phyloP scores from a whole-genome alignment of 2,888 invertebrate genomes.

The Julus scanicus region DNA sequence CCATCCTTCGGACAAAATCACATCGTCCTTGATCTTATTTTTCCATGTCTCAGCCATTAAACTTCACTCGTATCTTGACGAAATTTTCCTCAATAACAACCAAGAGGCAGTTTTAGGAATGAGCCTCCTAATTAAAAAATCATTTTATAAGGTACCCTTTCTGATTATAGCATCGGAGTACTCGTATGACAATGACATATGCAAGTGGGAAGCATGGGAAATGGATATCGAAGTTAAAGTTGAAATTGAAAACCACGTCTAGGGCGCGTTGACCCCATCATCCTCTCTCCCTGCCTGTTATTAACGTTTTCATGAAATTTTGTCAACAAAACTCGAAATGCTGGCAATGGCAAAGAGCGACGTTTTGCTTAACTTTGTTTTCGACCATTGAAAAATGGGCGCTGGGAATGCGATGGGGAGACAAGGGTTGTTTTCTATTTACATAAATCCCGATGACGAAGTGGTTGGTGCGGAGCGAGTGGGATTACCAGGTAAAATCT shows the following conservation, averaged over 20 bases:
- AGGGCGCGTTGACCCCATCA: neutral
- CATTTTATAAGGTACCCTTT: neutral
- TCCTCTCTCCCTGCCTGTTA: neutral
- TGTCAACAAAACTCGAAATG: neutral
- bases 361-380: neutral
- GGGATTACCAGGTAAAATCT: slow-evolving; percentile 51
- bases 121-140: neutral
- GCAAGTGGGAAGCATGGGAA: neutral
- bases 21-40: slow-evolving; percentile 17
- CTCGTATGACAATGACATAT: neutral
- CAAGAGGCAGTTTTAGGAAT: neutral
- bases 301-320: neutral
- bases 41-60: neutral
- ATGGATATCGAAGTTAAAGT: neutral
- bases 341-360: neutral
- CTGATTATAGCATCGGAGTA: neutral
- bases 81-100: too few species aligned
- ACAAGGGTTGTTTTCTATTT: slow-evolving; percentile 32
- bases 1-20: neutral
- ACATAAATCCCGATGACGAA: slow-evolving; percentile 47
- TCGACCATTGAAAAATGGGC: neutral
- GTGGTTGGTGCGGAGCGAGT: slow-evolving; percentile 31
- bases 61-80: neutral
- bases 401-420: neutral
- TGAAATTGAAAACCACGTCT: neutral